Conservation (phyloP, 2,113 vertebrate genomes). For the Burhinus oedicnemus region DNA sequence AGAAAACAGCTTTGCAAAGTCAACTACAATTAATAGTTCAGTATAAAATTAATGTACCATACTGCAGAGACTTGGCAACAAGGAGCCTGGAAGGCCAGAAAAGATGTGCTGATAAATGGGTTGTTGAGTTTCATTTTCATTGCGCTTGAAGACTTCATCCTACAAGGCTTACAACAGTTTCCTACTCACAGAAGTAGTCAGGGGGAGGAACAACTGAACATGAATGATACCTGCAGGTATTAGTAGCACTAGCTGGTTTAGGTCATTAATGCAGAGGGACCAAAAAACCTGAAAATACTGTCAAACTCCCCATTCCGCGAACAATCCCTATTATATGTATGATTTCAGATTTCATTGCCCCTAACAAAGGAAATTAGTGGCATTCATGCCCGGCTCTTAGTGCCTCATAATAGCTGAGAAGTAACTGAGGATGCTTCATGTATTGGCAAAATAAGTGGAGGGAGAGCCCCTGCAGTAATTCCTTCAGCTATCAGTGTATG, state of each 20-base stretch:
- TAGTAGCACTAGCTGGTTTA: neutral
- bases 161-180: neutral
- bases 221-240: neutral
- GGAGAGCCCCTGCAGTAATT: neutral
- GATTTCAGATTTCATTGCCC: neutral
- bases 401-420: neutral
- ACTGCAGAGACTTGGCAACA: neutral
- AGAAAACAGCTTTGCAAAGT: slow-evolving; percentile 56
- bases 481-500: neutral
- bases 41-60: slow-evolving; percentile 17
- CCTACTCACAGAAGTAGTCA: neutral
- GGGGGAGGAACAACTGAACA: neutral
- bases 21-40: slow-evolving; percentile 56
- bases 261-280: neutral
- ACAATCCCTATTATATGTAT: neutral
- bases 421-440: neutral
- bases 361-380: neutral
- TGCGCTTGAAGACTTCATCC: neutral
- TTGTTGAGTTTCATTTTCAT: neutral
- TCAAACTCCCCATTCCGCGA: neutral
- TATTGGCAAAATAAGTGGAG: neutral
- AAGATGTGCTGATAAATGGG: neutral
- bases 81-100: neutral
- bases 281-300: neutral
- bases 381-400: neutral